Evolutionary conservation across 2,113 vertebrate genomes (phyloP), one percentile per base, ranked within the genome.

Genomic region (Rhinoderma darwinii): DNA sequence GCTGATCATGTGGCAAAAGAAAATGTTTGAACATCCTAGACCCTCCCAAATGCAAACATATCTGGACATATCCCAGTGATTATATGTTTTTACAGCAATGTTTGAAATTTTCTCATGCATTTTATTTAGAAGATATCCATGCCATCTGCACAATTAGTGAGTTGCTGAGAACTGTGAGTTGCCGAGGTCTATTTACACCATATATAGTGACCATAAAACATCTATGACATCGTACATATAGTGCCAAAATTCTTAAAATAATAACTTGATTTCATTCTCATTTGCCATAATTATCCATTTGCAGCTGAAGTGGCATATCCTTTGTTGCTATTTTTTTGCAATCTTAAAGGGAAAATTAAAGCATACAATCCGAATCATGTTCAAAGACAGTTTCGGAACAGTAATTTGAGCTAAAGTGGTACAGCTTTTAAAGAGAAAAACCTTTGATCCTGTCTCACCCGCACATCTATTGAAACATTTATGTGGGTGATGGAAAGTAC

Each of bases 101-200:
- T 84, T 91, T 89, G 76, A 91, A 90, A 88, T 59, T 84, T 88
- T 88, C 88, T 92, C 89, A 91, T 90, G 89, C 91, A 14, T 0
- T 30, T 88, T 88, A 88, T 92, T 92, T 79, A 0, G 89, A 74
- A 89, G 86, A 89, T 89, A 89, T 91, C 90, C 89, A 90, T 91
- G 92, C 93, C 89, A 93, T 90, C 90, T 93, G 90, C 84, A 87
- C 74, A 75, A 84, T 89, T 92, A 90, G 91, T 89, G 86, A 77
- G 32, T 5, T 89, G 91, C 90, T 90, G 85, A 90, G 86, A 74
- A 91, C 89, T 44, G 5, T 44, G 2, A n/a, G n/a, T n/a, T n/a
- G n/a, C n/a, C n/a, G n/a, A n/a, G n/a, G n/a, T n/a, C n/a, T n/a
- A n/a, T n/a, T n/a, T n/a, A n/a, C n/a, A n/a, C n/a, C n/a, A n/a